Percentiles rank a stretch among this genome's conserved stretches.
phyloP scores from a whole-genome alignment of 2,888 invertebrate species.

The Fragum sueziense region DNA sequence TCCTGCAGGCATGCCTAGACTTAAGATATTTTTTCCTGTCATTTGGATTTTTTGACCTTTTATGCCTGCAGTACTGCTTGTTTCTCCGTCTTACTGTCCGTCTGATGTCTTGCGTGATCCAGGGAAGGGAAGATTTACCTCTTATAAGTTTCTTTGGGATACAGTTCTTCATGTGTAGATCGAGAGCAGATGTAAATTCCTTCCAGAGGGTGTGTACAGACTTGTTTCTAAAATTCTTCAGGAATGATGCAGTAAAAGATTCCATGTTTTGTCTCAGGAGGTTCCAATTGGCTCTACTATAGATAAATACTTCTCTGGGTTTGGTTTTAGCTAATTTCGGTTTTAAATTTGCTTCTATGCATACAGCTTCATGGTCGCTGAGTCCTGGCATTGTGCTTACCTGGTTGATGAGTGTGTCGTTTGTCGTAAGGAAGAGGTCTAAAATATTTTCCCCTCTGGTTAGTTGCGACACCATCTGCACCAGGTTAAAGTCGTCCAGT shows the following conservation, averaged over 20 bases:
- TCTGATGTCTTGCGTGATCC: no score
- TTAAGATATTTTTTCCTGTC: neutral
- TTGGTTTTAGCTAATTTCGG: neutral
- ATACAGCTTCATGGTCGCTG: slow-evolving; percentile 12
- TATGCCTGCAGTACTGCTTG: neutral
- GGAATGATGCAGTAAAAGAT: neutral
- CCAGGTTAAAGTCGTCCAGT: slow-evolving; percentile 22
- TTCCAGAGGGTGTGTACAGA: neutral
- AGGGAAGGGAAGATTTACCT: slow-evolving; percentile 14
- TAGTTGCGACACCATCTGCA: slow-evolving; percentile 20
- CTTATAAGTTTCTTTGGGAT: neutral
- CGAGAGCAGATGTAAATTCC: neutral
- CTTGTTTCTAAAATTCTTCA: neutral
- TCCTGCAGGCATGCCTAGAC: neutral
- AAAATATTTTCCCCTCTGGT: slow-evolving; percentile 17
- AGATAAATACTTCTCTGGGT: neutral
- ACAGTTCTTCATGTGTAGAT: neutral
- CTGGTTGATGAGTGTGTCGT: no score
- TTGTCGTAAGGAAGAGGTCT: no score
- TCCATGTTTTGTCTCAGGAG: neutral
- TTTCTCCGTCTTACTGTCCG: neutral
- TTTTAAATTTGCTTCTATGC: neutral
- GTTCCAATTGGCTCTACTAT: neutral
- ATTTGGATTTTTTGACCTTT: neutral
- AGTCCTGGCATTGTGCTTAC: no score